Percentiles rank a stretch among this genome's conserved stretches.
Conservation (phyloP, 2,888 invertebrate genomes). For the Hecatera dysodea region DNA sequence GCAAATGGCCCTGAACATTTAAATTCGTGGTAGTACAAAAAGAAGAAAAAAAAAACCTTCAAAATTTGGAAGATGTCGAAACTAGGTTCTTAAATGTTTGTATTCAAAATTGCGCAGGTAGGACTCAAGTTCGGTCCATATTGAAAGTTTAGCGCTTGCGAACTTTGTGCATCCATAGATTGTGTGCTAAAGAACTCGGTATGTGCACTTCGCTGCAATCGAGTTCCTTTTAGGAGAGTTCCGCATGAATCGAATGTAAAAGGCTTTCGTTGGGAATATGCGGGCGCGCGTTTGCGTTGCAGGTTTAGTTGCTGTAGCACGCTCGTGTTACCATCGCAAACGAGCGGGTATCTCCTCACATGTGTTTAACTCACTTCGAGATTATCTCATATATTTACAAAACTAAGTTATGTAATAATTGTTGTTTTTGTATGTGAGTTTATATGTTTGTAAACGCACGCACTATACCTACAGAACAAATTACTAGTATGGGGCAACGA, state of each 20-base stretch:
- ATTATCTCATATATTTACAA: slow-evolving; percentile 1
- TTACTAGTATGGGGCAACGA: too few species aligned
- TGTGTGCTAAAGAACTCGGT: slow-evolving; percentile 77
- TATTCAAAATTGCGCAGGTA: slow-evolving; percentile 71
- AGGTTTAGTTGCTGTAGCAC: slow-evolving; percentile 34
- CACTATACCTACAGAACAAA: too few species aligned
- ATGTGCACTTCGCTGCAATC: slow-evolving; percentile 78
- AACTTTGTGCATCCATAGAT: slow-evolving; percentile 80
- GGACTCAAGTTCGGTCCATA: slow-evolving; percentile 70
- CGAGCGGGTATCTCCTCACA: slow-evolving; percentile 20
- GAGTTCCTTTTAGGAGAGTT: slow-evolving; percentile 78
- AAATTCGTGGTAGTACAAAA: slow-evolving; percentile 8
- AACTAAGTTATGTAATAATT: background rate
- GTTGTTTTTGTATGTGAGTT: background rate
- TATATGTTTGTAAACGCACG: too few species aligned
- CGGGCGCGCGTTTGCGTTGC: slow-evolving; percentile 72
- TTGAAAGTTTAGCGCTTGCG: slow-evolving; percentile 71
- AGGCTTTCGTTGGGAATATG: slow-evolving; percentile 76
- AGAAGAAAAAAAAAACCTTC: background rate
- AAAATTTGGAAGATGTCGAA: slow-evolving; percentile 24
- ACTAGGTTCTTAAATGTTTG: slow-evolving; percentile 44
- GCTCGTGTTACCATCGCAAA: slow-evolving; percentile 42
- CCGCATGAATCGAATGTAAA: slow-evolving; percentile 78
- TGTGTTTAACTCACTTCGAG: slow-evolving; percentile 23
- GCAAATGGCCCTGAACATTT: slow-evolving; percentile 23